Evolutionary conservation across 2,888 invertebrate species (phyloP).

Genomic region (Orthosia incerta): DNA sequence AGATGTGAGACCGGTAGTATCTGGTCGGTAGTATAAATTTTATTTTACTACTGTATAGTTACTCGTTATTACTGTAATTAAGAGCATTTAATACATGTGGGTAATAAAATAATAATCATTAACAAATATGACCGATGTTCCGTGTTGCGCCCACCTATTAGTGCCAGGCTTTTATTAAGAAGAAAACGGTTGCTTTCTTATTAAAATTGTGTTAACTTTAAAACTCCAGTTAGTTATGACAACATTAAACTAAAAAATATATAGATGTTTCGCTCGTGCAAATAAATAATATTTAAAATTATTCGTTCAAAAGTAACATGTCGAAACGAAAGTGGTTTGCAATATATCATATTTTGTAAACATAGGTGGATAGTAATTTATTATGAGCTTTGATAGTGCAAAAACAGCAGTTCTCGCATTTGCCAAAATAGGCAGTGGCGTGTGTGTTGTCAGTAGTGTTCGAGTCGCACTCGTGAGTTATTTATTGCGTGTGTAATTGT

Average conservation of each 20-base stretch:
- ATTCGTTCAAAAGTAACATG: not conserved
- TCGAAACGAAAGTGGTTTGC: constrained; percentile 47
- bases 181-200: too few relatives aligned
- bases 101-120: constrained; percentile 45
- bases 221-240: not conserved
- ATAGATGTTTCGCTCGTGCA: not conserved
- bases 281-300: constrained; percentile 1
- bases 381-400: constrained; percentile 39
- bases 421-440: constrained; percentile 49
- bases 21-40: not conserved
- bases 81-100: constrained; percentile 12
- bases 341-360: constrained; percentile 33
- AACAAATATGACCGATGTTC: constrained; percentile 16
- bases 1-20: not conserved
- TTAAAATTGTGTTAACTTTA: not conserved
- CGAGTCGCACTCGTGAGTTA: constrained; percentile 51
- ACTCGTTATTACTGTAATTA: constrained; percentile 21
- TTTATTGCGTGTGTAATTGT: constrained; percentile 54
- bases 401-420: constrained; percentile 44
- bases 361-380: constrained; percentile 27
- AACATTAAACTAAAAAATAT: constrained; percentile 7
- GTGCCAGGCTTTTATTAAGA: constrained; percentile 2
- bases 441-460: constrained; percentile 24
- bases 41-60: constrained; percentile 34
- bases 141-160: not conserved